These are phyloP conservation scores for Druceiella hillmani DNA, from an alignment of 2,888 invertebrate genomes.

Conservation along the genomic window DNA sequence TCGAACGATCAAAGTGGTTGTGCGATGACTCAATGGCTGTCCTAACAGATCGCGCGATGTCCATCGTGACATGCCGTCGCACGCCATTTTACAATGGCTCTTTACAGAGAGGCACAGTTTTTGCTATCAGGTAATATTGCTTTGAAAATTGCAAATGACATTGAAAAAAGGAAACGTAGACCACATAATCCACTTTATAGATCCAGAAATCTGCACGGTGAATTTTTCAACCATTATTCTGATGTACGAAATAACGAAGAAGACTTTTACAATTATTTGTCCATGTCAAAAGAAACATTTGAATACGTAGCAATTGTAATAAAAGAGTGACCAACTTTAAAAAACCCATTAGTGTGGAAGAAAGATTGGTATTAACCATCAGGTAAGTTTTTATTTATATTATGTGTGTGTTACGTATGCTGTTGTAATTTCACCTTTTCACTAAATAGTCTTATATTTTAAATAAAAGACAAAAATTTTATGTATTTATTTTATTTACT, in stretches of 20 bases:
- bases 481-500: too few species aligned
- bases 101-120: slow-evolving; percentile 6
- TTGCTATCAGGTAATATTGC: slow-evolving; percentile 5
- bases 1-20: too few species aligned
- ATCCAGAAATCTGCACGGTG: slow-evolving; percentile 5
- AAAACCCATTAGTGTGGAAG: slow-evolving; percentile 5
- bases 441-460: too few species aligned
- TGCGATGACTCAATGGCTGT: too few species aligned
- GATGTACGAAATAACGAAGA: slow-evolving; percentile 4
- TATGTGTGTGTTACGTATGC: too few species aligned
- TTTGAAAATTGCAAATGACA: slow-evolving; percentile 7
- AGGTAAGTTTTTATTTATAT: background rate
- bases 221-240: slow-evolving; percentile 5
- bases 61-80: too few species aligned
- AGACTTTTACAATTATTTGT: slow-evolving; percentile 6
- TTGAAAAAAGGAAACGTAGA: slow-evolving; percentile 8
- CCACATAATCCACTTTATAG: too few species aligned
- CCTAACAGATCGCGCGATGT: too few species aligned
- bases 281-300: slow-evolving; percentile 6
- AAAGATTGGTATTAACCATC: slow-evolving; percentile 4
- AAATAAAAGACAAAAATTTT: too few species aligned
- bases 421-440: too few species aligned
- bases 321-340: slow-evolving; percentile 2
- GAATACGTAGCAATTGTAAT: slow-evolving; percentile 4
- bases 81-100: too few species aligned